Conservation (phyloP, 1,140 invertebrate genomes). For the Drosophila sechellia region DNA sequence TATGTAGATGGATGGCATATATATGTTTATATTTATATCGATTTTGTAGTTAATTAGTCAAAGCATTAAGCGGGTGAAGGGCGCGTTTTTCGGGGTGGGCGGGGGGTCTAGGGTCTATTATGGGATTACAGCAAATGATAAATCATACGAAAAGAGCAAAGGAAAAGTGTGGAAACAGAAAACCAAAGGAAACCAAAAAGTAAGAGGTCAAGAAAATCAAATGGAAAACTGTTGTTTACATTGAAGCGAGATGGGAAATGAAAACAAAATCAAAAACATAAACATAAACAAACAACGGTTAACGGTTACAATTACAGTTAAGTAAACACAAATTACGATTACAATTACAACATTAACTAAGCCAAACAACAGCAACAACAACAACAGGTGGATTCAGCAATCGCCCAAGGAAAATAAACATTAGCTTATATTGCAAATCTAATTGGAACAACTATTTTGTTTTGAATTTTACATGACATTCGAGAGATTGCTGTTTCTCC, state of each 20-base stretch:
- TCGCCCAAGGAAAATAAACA: neutral
- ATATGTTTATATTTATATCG: constrained; percentile 37
- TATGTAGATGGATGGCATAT: neutral
- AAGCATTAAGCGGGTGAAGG: constrained; percentile 29
- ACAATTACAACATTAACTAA: constrained; percentile 45
- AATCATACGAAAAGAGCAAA: constrained; percentile 27
- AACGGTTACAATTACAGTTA: constrained; percentile 51
- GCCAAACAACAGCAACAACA: constrained; percentile 26
- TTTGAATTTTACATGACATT: too few relatives aligned
- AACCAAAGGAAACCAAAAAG: constrained; percentile 4
- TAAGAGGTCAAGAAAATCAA: neutral
- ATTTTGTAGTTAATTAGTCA: constrained; percentile 39
- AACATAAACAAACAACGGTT: constrained; percentile 31
- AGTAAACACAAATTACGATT: constrained; percentile 44
- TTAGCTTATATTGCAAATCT: neutral
- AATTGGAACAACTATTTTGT: neutral
- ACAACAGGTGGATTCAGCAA: constrained; percentile 47
- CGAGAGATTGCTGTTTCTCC: constrained; percentile 3
- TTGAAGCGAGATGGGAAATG: constrained; percentile 18
- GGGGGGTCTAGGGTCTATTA: neutral
- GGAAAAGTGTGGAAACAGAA: constrained; percentile 4
- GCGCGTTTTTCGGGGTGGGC: neutral
- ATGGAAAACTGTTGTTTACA: constrained; percentile 20
- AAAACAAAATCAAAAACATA: constrained; percentile 43
- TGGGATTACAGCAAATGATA: constrained; percentile 41